phyloP scores from a whole-genome alignment of 2,113 vertebrate genomes.

The Ptyas mucosa region DNA sequence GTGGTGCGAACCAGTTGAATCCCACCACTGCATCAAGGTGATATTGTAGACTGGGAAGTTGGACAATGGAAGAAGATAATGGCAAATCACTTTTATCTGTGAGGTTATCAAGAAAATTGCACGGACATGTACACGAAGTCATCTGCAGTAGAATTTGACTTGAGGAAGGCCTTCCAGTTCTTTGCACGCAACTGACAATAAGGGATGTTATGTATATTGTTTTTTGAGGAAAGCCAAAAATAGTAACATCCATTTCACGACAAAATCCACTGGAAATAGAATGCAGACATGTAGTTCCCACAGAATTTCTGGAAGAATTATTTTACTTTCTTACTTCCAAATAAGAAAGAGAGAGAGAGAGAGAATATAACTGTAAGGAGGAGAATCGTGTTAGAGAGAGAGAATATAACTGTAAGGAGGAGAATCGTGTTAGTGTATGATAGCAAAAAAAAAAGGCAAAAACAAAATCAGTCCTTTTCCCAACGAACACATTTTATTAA shows the following conservation, averaged over 20 bases:
- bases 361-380: neutral
- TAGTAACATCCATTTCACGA: neutral
- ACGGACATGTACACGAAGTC: neutral
- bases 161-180: neutral
- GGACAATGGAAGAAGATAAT: neutral
- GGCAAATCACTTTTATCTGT: neutral
- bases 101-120: neutral
- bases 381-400: no score
- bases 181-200: neutral
- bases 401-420: neutral
- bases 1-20: no score
- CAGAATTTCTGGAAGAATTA: neutral
- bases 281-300: neutral
- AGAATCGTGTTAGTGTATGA: neutral
- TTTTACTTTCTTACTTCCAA: neutral
- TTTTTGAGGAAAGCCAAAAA: neutral
- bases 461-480: neutral
- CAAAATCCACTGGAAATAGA: neutral
- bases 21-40: neutral
- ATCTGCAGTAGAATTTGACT: neutral
- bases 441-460: neutral
- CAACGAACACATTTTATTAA: neutral
- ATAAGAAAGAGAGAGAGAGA: neutral
- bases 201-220: neutral
- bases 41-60: neutral